phyloP scores from a whole-genome alignment of 2,113 vertebrate species.

The Erythrocebus patas region DNA sequence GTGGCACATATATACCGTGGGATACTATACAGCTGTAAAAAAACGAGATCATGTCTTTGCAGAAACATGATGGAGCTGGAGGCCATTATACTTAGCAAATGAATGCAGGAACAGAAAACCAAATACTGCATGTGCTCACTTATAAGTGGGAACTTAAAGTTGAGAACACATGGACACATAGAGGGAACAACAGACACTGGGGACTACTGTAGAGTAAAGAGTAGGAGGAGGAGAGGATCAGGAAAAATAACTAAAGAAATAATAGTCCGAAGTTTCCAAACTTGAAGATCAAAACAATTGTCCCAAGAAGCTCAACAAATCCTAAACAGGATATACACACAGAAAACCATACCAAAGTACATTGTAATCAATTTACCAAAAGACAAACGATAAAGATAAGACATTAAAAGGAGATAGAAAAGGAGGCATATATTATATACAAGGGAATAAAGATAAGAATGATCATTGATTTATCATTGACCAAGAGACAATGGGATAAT shows the following conservation, averaged over 20 bases:
- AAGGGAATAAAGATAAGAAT: not conserved
- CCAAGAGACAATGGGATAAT: not conserved
- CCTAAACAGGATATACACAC: not conserved
- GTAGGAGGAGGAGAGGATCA: no score
- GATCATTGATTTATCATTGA: not conserved
- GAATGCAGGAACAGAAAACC: no score
- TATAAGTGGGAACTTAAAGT: no score
- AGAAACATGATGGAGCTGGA: no score
- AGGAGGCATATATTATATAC: not conserved
- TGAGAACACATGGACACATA: no score
- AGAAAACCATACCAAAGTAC: not conserved
- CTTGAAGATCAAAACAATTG: not conserved
- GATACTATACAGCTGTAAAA: no score
- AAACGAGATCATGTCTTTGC: no score
- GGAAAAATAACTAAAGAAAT: not conserved
- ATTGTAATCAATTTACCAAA: not conserved
- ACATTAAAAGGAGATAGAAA: not conserved
- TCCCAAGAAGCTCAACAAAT: not conserved
- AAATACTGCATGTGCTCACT: no score
- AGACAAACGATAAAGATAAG: not conserved
- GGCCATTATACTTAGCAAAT: no score
- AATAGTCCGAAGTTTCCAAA: not conserved
- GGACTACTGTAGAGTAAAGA: no score
- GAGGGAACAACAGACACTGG: no score
- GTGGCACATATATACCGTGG: no score